Evolutionary conservation across 1,140 invertebrate genomes (phyloP).

Genomic region (Drosophila setifemur): DNA sequence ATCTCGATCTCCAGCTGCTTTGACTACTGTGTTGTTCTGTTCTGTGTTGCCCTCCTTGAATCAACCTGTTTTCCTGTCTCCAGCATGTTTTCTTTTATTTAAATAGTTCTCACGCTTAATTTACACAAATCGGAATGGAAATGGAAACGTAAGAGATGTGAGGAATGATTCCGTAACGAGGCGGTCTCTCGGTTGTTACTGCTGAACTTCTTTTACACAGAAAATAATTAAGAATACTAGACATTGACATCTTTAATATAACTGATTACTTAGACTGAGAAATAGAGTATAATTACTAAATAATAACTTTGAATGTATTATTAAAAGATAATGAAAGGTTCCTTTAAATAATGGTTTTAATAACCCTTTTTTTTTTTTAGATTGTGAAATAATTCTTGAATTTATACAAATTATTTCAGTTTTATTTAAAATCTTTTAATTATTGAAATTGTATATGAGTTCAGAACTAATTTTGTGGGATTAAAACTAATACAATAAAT

Average conservation of each 20-base stretch:
- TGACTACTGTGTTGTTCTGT: constrained; percentile 6
- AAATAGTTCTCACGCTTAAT: constrained; percentile 71
- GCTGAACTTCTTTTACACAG: constrained; percentile 8
- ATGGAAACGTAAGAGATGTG: constrained; percentile 32
- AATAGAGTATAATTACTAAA: too few species aligned
- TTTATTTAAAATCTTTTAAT: background rate
- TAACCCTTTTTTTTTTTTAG: too few species aligned
- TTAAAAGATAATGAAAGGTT: too few species aligned
- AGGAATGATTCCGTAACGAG: constrained; percentile 9
- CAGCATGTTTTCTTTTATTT: constrained; percentile 12
- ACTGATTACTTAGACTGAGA: too few species aligned
- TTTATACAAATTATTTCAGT: too few species aligned
- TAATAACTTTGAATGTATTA: too few species aligned
- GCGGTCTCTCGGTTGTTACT: constrained; percentile 7
- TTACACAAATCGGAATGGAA: constrained; percentile 60
- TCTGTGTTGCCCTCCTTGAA: constrained; percentile 16
- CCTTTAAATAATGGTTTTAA: too few species aligned
- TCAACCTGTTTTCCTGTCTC: constrained; percentile 42
- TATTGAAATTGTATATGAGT: too few species aligned
- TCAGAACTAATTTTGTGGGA: too few species aligned
- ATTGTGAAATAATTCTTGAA: too few species aligned
- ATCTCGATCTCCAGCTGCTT: constrained; percentile 14
- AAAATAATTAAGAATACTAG: background rate
- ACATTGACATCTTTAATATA: background rate
- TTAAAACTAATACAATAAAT: too few species aligned